Percentiles rank a stretch among this genome's conserved stretches.
Evolutionary conservation across 2,797 vertebrate species (phyloP).

Genomic region (Knipowitschia caucasica): DNA sequence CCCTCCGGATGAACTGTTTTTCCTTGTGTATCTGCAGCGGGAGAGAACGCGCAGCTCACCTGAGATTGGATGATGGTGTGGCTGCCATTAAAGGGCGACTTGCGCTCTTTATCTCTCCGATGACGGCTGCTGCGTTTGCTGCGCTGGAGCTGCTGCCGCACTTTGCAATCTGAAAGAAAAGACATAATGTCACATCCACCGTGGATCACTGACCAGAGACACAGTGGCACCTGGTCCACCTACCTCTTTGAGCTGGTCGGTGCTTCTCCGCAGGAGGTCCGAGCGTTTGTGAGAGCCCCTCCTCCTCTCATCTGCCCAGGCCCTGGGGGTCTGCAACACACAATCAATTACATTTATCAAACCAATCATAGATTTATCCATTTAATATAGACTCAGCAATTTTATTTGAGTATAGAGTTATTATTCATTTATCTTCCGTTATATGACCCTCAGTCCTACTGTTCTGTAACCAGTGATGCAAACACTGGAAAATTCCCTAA

Average conservation of each 20-base stretch:
- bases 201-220: slow-evolving; percentile 2
- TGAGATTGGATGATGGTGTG: slow-evolving; percentile 95
- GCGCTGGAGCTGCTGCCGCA: slow-evolving; percentile 95
- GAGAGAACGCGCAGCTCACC: slow-evolving; percentile 73
- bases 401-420: too few relatives aligned
- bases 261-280: slow-evolving; percentile 96
- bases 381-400: too few relatives aligned
- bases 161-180: slow-evolving; percentile 86
- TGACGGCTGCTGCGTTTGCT: slow-evolving; percentile 98
- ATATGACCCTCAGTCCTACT: too few relatives aligned
- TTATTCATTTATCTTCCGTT: too few relatives aligned
- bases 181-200: background rate
- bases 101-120: slow-evolving; percentile 94
- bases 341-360: background rate
- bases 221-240: slow-evolving; percentile 38
- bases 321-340: slow-evolving; percentile 89
- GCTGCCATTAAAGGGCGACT: slow-evolving; percentile 97
- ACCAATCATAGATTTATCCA: too few relatives aligned
- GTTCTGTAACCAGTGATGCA: too few relatives aligned
- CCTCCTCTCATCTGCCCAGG: slow-evolving; percentile 98
- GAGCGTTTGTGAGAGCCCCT: slow-evolving; percentile 97
- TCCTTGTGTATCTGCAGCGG: slow-evolving; percentile 7
- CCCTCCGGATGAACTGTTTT: too few relatives aligned
- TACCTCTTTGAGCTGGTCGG: slow-evolving; percentile 98
- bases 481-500: too few relatives aligned